Evolutionary conservation across 2,888 invertebrate species (phyloP).

Genomic region (Xanthia togata): DNA sequence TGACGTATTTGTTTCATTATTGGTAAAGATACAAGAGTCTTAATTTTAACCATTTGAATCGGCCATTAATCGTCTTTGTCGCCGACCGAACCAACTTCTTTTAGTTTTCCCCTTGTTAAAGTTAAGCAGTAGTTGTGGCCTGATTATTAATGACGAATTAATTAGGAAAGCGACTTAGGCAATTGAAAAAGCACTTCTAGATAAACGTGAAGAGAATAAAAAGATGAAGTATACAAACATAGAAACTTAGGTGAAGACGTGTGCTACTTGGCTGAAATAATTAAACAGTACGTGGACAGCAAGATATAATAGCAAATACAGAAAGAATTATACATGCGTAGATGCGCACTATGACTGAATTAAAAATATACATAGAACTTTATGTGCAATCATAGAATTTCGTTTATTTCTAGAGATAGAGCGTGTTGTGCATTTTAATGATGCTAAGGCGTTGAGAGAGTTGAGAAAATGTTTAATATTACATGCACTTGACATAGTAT

Average conservation of each 20-base stretch:
- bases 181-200: slow-evolving; percentile 34
- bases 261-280: slow-evolving; percentile 29
- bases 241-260: slow-evolving; percentile 15
- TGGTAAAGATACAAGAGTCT: too few relatives aligned
- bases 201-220: slow-evolving; percentile 42
- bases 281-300: slow-evolving; percentile 43
- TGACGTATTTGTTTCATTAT: too few relatives aligned
- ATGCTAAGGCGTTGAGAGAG: background rate
- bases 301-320: slow-evolving; percentile 16
- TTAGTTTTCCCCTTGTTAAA: slow-evolving; percentile 28
- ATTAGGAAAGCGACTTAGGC: slow-evolving; percentile 45
- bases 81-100: background rate
- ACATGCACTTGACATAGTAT: slow-evolving; percentile 6
- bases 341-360: slow-evolving; percentile 8
- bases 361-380: slow-evolving; percentile 32
- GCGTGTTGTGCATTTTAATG: slow-evolving; percentile 24
- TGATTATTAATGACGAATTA: slow-evolving; percentile 61
- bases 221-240: background rate
- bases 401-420: slow-evolving; percentile 6
- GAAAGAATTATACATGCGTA: slow-evolving; percentile 19
- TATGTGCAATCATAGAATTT: slow-evolving; percentile 31
- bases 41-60: too few relatives aligned
- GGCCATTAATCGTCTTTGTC: background rate
- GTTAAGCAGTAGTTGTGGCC: slow-evolving; percentile 43
- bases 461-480: slow-evolving; percentile 13